Evolutionary conservation across 2,113 vertebrate genomes (phyloP).

Genomic region (Percopsis transmontana): DNA sequence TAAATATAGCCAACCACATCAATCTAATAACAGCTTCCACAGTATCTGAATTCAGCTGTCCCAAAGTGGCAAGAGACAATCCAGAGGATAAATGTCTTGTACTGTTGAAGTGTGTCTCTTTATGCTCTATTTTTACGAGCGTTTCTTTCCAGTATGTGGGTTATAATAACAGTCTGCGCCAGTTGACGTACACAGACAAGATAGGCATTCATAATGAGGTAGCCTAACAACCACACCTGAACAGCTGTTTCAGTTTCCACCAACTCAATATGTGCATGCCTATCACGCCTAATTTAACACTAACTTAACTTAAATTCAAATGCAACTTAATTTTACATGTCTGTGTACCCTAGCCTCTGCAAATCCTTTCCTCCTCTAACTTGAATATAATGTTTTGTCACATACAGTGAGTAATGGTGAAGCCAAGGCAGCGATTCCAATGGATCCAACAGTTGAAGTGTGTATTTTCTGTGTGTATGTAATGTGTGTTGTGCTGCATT

Average conservation of each 20-base stretch:
- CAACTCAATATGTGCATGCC: not conserved
- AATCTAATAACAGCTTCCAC: not conserved
- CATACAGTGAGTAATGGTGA: no score
- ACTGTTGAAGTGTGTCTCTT: not conserved
- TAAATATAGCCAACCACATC: not conserved
- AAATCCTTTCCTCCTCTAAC: no score
- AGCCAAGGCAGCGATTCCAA: no score
- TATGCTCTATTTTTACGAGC: slow-evolving; percentile 55
- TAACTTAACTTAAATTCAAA: no score
- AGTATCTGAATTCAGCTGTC: not conserved
- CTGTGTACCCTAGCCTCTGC: no score
- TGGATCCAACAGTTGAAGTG: no score
- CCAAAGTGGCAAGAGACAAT: not conserved
- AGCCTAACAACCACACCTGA: not conserved
- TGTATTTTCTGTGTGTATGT: no score
- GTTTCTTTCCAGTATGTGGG: slow-evolving; percentile 51
- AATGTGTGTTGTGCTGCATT: no score
- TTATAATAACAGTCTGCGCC: slow-evolving; percentile 60
- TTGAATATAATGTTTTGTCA: no score
- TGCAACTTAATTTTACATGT: no score
- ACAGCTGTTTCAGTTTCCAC: not conserved
- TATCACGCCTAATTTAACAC: no score
- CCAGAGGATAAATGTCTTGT: not conserved
- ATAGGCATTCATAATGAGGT: slow-evolving; percentile 71
- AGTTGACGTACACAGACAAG: slow-evolving; percentile 63